phyloP scores from a whole-genome alignment of 1,140 invertebrate genomes.

The Diorhabda elongata region DNA sequence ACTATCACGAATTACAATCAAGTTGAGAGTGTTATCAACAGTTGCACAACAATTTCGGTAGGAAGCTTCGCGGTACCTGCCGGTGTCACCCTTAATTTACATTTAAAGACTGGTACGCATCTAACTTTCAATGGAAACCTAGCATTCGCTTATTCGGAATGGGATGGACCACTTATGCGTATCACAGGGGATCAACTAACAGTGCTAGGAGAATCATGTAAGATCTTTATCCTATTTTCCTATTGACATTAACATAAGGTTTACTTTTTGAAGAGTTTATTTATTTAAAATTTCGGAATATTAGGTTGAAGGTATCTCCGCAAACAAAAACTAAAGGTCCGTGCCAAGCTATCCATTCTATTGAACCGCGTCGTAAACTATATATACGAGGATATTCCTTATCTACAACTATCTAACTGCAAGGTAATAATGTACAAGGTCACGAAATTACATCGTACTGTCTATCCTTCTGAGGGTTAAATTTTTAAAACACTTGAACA shows the following conservation, averaged over 20 bases:
- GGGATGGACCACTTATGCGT: constrained; percentile 7
- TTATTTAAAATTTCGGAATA: too few relatives aligned
- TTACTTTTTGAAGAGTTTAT: too few relatives aligned
- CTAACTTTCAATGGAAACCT: constrained; percentile 3
- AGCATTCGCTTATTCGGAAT: neutral
- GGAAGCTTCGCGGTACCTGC: constrained; percentile 1
- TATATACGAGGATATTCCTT: too few relatives aligned
- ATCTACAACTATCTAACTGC: too few relatives aligned
- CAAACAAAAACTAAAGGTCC: too few relatives aligned
- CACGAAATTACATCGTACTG: too few relatives aligned
- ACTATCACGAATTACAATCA: constrained; percentile 7
- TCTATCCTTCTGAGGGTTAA: too few relatives aligned
- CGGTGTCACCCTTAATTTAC: neutral
- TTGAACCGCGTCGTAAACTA: too few relatives aligned
- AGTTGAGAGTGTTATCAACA: neutral
- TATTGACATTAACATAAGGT: too few relatives aligned
- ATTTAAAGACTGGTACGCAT: neutral
- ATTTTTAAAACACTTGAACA: too few relatives aligned
- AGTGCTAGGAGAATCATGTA: neutral
- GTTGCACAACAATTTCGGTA: neutral
- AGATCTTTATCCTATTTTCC: neutral
- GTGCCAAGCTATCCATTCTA: too few relatives aligned
- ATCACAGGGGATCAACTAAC: neutral
- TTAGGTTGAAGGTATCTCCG: neutral
- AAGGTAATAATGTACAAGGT: too few relatives aligned